phyloP scores from a whole-genome alignment of 1,140 invertebrate species.

The Drosophila nikananu region DNA sequence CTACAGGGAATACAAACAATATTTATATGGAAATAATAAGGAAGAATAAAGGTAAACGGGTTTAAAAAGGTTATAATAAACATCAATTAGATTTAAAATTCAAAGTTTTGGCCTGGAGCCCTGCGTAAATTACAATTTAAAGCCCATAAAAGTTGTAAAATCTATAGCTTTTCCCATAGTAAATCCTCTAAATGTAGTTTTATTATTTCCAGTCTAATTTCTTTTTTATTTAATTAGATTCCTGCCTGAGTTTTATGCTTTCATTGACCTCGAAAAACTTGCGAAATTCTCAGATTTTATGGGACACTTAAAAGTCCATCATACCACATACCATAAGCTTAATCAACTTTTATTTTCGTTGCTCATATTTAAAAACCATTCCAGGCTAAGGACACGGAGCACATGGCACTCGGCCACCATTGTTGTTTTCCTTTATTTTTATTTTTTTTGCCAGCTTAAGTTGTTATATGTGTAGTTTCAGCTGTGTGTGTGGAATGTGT shows the following conservation, averaged over 20 bases:
- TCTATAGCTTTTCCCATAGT: accelerated
- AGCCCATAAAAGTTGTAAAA: too few species aligned
- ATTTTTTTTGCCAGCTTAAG: slow-evolving; percentile 29
- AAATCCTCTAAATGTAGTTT: not conserved
- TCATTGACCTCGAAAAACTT: not conserved
- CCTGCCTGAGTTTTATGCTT: not conserved
- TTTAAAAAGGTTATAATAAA: too few species aligned
- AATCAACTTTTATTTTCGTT: slow-evolving; percentile 48
- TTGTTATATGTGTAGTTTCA: slow-evolving; percentile 31
- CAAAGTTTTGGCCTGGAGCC: too few species aligned
- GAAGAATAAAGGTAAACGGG: not conserved
- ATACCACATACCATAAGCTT: slow-evolving; percentile 36
- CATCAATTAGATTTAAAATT: too few species aligned
- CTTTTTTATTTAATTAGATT: not conserved
- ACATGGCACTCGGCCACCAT: slow-evolving; percentile 31
- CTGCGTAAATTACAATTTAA: too few species aligned
- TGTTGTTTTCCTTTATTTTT: slow-evolving; percentile 14
- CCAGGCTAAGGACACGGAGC: slow-evolving; percentile 22
- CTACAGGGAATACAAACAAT: not conserved
- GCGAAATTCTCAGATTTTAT: not conserved
- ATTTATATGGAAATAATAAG: not conserved
- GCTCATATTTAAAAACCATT: slow-evolving; percentile 46
- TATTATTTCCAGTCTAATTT: too few species aligned
- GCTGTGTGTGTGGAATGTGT: slow-evolving; percentile 32
- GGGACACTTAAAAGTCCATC: slow-evolving; percentile 13